Base-by-base conservation (phyloP, 2,888 invertebrate genomes). In the Ornithoptera priamus region DNA sequence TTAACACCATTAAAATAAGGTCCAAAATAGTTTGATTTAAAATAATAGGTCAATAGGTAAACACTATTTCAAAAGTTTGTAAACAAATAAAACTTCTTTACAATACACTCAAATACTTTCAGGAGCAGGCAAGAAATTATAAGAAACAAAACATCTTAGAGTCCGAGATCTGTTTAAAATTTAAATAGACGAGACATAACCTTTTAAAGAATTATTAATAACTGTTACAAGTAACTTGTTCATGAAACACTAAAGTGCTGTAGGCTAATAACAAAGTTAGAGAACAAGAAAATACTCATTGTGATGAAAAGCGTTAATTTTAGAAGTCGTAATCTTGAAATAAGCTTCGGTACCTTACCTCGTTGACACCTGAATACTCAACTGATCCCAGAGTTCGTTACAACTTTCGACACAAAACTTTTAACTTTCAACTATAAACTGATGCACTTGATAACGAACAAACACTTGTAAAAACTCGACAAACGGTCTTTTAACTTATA, bases 361-460 rank as follows among this genome's bases (percentile, higher is more conserved):
- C 92, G 88, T 92, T 92, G 92, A 92, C 92, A 93, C 92, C 92
- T 91, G 89, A 91, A 90, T 86, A 87, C 86, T 85, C 82, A 86
- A 90, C 85, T 85, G 87, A 89, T 91, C 87, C 84, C 79, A 82
- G 89, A 90, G 90, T 90, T 90, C 88, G 90, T 90, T 90, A 87
- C 75, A 90, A 90, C 90, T 92, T 90, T 87, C 85, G 85, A 83
- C 87, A 87, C 85, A 80, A 87, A 88, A 87, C 88, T 89, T 86
- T 78, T 70, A 88, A 90, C 85, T 89, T 89, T 86, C 76, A 72
- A 80, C 77, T 75, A 80, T 81, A 75, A 85, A 83, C 84, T 75
- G 79, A 77, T 78, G 73, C 84, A 87, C 85, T 81, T 78, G 68
- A 81, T 77, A 79, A 79, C 79, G 79, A 73, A 73, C 75, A 74